Conservation (phyloP, 2,888 invertebrate genomes). For the Neoascia interrupta region DNA sequence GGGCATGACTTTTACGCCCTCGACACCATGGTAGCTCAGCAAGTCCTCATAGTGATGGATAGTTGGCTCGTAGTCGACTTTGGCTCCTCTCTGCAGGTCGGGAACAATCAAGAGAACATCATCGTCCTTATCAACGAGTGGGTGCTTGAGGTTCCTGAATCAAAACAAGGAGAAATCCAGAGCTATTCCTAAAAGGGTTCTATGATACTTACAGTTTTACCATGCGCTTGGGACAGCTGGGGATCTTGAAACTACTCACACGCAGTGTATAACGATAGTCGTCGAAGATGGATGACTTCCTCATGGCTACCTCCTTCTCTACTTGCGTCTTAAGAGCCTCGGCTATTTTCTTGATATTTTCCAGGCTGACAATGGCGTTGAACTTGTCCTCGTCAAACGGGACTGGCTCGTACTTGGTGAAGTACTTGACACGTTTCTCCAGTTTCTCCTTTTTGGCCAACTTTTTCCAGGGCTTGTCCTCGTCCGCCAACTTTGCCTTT, state of each 20-base stretch:
- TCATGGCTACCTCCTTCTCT: constrained; percentile 72
- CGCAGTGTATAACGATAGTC: constrained; percentile 76
- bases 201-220: constrained; percentile 83
- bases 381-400: constrained; percentile 75
- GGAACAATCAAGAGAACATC: constrained; percentile 89
- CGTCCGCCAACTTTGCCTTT: constrained; percentile 1
- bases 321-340: constrained; percentile 73
- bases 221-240: constrained; percentile 82
- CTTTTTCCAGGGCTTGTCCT: neutral
- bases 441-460: neutral
- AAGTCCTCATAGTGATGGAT: constrained; percentile 87
- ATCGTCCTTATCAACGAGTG: constrained; percentile 83
- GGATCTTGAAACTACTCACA: constrained; percentile 83
- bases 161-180: neutral
- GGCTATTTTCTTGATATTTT: constrained; percentile 74
- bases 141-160: constrained; percentile 81
- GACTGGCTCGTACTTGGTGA: constrained; percentile 70
- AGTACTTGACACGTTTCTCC: neutral
- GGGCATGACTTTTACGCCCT: constrained; percentile 86
- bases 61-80: constrained; percentile 87
- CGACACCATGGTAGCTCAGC: constrained; percentile 83
- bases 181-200: neutral
- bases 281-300: constrained; percentile 75
- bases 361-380: constrained; percentile 71
- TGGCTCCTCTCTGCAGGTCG: constrained; percentile 86